Percentiles rank a stretch among this genome's conserved stretches.
Conservation (phyloP, 2,797 vertebrate species). For the Mus spretus region DNA sequence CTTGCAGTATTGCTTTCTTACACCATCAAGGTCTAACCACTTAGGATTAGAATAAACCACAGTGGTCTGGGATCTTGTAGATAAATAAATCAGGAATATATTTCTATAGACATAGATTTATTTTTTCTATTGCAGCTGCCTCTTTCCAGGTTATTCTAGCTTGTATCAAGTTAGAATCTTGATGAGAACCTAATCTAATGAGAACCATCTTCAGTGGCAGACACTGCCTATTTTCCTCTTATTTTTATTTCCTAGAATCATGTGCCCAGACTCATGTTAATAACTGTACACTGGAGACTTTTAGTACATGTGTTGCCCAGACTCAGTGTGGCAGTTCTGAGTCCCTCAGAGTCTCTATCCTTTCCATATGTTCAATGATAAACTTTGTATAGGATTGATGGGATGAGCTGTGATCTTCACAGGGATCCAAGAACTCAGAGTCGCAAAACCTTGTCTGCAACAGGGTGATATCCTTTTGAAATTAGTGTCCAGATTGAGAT, state of each 20-base stretch:
- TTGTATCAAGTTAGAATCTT: not conserved
- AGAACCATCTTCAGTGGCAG: not conserved
- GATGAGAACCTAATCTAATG: not conserved
- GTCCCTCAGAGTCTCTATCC: not conserved
- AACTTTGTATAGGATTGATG: not conserved
- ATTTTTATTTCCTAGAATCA: not conserved
- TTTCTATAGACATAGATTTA: not conserved
- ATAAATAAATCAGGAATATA: not conserved
- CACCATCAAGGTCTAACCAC: not conserved
- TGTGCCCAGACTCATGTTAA: not conserved
- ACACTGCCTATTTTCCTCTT: rapidly evolving
- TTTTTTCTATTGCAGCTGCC: not conserved
- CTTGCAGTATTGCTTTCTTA: not conserved
- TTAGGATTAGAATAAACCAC: not conserved
- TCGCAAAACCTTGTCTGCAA: not conserved
- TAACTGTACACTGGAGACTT: not conserved
- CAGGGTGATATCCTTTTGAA: not conserved
- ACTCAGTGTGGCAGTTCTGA: not conserved
- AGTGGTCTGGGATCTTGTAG: rapidly evolving
- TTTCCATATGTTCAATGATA: not conserved
- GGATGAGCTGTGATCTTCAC: not conserved
- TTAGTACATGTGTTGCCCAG: not conserved
- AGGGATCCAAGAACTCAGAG: not conserved
- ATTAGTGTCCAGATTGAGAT: not conserved
- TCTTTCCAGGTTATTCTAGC: too few relatives aligned